Conservation (phyloP, 2,797 vertebrate species). For the Pangasius djambal region DNA sequence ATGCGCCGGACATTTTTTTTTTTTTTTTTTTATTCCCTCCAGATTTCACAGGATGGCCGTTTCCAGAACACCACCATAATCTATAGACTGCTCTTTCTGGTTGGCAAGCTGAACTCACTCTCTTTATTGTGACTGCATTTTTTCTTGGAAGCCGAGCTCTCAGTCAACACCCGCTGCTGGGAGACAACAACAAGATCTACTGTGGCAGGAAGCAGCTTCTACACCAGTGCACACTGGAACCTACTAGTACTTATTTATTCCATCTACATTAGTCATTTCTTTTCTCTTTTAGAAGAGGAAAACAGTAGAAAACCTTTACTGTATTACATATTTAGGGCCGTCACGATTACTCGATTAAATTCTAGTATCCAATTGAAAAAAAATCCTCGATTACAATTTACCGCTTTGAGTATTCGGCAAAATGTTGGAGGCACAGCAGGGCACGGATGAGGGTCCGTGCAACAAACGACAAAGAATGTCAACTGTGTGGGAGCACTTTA, state of each 20-base stretch:
- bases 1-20: background rate
- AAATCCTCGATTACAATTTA: no score
- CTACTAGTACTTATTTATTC: background rate
- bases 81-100: background rate
- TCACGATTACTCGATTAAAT: no score
- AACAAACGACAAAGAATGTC: no score
- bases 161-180: background rate
- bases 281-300: background rate
- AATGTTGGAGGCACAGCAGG: no score
- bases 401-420: no score
- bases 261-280: background rate
- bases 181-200: background rate
- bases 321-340: no score
- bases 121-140: background rate
- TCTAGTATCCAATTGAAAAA: no score
- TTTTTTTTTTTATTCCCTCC: background rate
- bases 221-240: background rate
- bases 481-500: no score
- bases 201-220: background rate
- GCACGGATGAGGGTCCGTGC: no score
- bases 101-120: background rate
- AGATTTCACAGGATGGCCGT: background rate
- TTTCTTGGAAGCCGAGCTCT: background rate
- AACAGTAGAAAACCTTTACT: background rate
- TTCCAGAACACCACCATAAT: background rate